A percentile compares a stretch with the other conserved stretches of the same genome.
These are phyloP conservation scores for Macroteleia sp. DNA, from an alignment of 2,888 invertebrate genomes.

Conservation along the genomic window DNA sequence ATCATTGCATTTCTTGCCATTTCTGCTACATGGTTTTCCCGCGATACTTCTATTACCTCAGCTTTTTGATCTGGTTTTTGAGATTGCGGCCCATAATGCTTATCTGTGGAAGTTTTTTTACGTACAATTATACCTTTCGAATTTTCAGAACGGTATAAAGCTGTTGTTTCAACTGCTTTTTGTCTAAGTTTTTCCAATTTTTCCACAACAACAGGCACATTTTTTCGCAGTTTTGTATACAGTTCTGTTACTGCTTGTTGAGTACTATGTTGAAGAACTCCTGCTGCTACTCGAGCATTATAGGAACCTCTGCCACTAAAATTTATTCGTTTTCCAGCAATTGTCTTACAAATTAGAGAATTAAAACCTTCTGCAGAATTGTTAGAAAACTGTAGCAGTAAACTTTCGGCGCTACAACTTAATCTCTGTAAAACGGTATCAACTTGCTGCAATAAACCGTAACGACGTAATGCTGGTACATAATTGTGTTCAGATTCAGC, in stretches of 20 bases:
- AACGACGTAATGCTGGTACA: background rate
- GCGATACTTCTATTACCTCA: background rate
- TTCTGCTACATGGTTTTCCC: background rate
- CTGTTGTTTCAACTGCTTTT: background rate
- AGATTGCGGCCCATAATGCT: background rate
- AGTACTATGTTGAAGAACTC: conserved; percentile 20
- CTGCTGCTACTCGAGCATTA: conserved; percentile 9
- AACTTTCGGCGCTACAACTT: background rate
- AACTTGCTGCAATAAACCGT: conserved; percentile 34
- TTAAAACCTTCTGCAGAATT: conserved; percentile 40
- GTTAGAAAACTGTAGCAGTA: conserved; percentile 14
- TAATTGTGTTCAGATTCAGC: background rate
- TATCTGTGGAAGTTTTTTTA: background rate
- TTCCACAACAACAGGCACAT: background rate
- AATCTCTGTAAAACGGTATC: background rate
- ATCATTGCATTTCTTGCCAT: no score
- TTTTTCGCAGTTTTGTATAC: background rate
- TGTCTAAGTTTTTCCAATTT: background rate
- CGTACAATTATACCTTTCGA: background rate
- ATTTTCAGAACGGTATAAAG: no score
- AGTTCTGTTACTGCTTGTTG: background rate
- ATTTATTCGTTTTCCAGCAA: conserved; percentile 33
- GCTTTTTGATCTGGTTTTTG: conserved; percentile 1
- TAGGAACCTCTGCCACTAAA: conserved; percentile 2
- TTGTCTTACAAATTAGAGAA: conserved; percentile 22